Percentiles rank a stretch among this genome's conserved stretches.
These are phyloP conservation scores for Dendrolimus punctatus DNA, from an alignment of 1,140 invertebrate species.

Conservation along the genomic window DNA sequence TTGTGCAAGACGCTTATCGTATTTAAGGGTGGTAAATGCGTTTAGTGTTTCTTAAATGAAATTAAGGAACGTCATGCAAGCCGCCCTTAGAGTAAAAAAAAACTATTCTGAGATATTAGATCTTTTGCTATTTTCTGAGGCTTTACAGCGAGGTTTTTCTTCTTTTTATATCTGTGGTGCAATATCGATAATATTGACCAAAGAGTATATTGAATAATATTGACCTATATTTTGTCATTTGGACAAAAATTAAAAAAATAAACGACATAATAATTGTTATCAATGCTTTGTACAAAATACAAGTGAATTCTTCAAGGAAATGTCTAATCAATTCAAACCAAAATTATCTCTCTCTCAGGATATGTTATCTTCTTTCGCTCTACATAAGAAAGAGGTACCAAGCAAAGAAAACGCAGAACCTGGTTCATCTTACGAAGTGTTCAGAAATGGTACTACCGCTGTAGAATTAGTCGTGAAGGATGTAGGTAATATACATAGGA, in stretches of 20 bases:
- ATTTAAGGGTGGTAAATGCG: no score
- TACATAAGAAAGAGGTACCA: constrained; percentile 4
- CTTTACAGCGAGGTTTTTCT: no score
- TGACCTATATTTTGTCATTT: not conserved
- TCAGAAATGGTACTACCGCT: constrained; percentile 31
- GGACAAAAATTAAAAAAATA: no score
- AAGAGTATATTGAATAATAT: no score
- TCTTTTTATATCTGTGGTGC: not conserved
- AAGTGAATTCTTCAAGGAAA: constrained; percentile 7
- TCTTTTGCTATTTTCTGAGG: no score
- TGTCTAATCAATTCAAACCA: constrained; percentile 14
- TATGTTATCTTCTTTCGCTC: constrained; percentile 6
- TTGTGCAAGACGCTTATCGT: no score
- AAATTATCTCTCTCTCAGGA: constrained; percentile 18
- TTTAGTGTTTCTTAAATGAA: no score
- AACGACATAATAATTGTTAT: not conserved
- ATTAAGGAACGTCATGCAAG: no score
- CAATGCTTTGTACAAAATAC: constrained; percentile 8
- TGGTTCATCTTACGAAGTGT: constrained; percentile 24
- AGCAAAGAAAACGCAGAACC: constrained; percentile 9
- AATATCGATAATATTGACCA: not conserved
- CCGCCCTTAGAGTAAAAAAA: no score
- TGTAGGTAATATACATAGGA: constrained; percentile 13
- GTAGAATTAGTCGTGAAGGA: constrained; percentile 34
- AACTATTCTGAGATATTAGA: no score